Conservation (phyloP, 2,797 vertebrate species). For the Pampus argenteus region DNA sequence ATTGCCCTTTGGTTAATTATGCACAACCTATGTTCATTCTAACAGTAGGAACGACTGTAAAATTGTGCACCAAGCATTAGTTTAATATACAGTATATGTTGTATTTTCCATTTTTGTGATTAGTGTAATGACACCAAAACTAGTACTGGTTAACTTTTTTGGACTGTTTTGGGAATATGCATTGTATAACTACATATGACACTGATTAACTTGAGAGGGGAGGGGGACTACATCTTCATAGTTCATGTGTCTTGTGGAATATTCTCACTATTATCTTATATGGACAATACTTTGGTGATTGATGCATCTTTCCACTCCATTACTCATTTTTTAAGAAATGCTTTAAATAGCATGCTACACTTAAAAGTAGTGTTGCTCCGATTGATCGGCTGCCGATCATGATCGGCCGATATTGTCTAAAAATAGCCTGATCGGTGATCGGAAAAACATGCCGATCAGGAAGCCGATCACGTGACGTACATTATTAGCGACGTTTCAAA, state of each 20-base stretch:
- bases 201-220: not conserved
- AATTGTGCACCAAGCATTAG: not conserved
- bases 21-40: not conserved
- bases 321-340: constrained; percentile 1
- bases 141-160: not conserved
- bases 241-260: not conserved
- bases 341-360: not conserved
- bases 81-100: not conserved
- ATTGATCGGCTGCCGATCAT: too few relatives aligned
- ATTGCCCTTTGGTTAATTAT: not conserved
- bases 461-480: too few relatives aligned
- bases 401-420: too few relatives aligned
- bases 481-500: too few relatives aligned
- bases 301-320: not conserved
- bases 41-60: not conserved
- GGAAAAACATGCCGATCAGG: too few relatives aligned
- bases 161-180: not conserved
- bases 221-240: not conserved
- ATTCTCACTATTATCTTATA: not conserved
- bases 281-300: not conserved
- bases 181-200: not conserved
- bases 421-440: too few relatives aligned
- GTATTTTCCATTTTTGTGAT: not conserved
- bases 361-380: too few relatives aligned
- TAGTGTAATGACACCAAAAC: not conserved